Evolutionary conservation across 2,797 vertebrate genomes (phyloP), one percentile per base, ranked within the genome.

Genomic region (Geotria australis): DNA sequence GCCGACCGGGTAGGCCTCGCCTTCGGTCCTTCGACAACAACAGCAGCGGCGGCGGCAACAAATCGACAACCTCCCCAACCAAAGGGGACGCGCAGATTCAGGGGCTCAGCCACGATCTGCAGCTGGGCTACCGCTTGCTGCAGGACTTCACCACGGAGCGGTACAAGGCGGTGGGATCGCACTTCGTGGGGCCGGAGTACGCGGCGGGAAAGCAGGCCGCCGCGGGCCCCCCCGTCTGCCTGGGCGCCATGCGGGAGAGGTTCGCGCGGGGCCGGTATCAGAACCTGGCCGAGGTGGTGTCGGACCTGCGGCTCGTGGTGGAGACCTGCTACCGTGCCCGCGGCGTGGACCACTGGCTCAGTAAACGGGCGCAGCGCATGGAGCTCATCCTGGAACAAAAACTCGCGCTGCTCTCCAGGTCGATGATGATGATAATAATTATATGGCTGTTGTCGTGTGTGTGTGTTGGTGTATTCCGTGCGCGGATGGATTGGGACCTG

Each of bases 381-480:
- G 88, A 96, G 74, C 74, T 83, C 61, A 78, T 98, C 74, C 71
- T 98, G 65, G 88, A 98, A 63, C 88, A 98, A 65, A 98, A 95
- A 67, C 67, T 98, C 60, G 82, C 83, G 1, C 70, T 95, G 61
- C 71, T 96, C 2, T 86, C 86, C 58, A 79, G 88, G 86, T 94
- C 71, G 72, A 70, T 15, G 38, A 11, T 3, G 14, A 53, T 11
- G 14, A 24, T 24, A 24, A 24, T 38, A 24, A 38, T 38, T 4
- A 2, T 24, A 24, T n/a, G n/a, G n/a, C 4, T 24, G 24, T 24
- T 38, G 24, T n/a, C n/a, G n/a, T n/a, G n/a, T 38, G n/a, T 38
- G 24, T 38, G 24, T 38, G 24, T 38, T 6, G 38, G 24, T 38
- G 24, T 24, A 24, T 24, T 5, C 4, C 24, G 24, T 38, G 2